These are phyloP conservation scores for Sprattus sprattus DNA, from an alignment of 2,113 vertebrate genomes.

Conservation along the genomic window DNA sequence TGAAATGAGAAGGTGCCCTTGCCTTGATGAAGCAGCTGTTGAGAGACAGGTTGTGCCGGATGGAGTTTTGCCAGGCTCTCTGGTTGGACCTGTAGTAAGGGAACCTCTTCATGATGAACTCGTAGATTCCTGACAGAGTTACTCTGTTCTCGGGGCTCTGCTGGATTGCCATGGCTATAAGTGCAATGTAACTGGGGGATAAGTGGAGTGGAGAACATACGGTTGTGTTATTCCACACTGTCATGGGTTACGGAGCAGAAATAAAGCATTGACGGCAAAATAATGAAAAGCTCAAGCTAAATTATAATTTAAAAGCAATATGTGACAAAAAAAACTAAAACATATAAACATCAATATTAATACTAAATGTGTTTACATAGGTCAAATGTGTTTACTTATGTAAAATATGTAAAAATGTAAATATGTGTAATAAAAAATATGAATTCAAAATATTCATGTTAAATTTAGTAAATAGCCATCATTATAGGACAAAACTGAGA, in stretches of 20 bases:
- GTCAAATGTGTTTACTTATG: not conserved
- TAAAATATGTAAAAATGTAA: not conserved
- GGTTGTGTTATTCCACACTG: not conserved
- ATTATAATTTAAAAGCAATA: not conserved
- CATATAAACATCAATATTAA: not conserved
- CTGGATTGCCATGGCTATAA: constrained; percentile 98
- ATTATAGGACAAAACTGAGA: constrained; percentile 11
- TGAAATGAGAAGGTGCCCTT: constrained; percentile 16
- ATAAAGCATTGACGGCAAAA: too few species aligned
- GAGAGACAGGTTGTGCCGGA: constrained; percentile 95
- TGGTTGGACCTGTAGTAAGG: constrained; percentile 96
- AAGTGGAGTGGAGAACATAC: constrained; percentile 16
- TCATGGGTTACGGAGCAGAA: not conserved
- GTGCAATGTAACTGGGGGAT: constrained; percentile 87
- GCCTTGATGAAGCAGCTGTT: constrained; percentile 99
- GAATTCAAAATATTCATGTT: not conserved
- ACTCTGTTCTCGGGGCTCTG: constrained; percentile 91
- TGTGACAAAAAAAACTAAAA: not conserved
- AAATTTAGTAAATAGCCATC: not conserved
- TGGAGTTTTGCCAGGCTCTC: constrained; percentile 98
- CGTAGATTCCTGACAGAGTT: constrained; percentile 95
- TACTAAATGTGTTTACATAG: not conserved
- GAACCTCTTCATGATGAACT: constrained; percentile 96
- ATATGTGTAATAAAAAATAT: too few species aligned
- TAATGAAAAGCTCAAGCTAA: not conserved